Percentiles rank a stretch among this genome's conserved stretches.
Evolutionary conservation across 2,888 invertebrate genomes (phyloP).

Genomic region (Phalangium opilio): DNA sequence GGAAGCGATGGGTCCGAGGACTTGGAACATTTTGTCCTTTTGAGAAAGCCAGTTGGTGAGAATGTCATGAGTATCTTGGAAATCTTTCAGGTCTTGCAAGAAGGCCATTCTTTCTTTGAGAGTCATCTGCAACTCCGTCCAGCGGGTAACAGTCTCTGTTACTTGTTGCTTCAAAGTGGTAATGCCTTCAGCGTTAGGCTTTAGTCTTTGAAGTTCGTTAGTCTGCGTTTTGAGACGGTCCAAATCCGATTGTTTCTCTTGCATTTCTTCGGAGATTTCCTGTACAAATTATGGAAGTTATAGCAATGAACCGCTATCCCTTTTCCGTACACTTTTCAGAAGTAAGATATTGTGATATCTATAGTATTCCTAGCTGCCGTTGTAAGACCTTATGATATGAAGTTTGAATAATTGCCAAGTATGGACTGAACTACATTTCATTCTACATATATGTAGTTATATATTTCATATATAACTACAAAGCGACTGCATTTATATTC

Average conservation of each 20-base stretch:
- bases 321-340: too few species aligned
- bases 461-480: too few species aligned
- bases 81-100: constrained; percentile 75
- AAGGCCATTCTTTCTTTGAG: constrained; percentile 53
- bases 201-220: constrained; percentile 67
- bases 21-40: constrained; percentile 90
- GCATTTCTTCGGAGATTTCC: constrained; percentile 69
- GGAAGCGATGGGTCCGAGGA: constrained; percentile 85
- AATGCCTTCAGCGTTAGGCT: constrained; percentile 66
- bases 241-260: constrained; percentile 74
- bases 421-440: too few species aligned
- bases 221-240: constrained; percentile 80
- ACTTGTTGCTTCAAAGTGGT: constrained; percentile 68
- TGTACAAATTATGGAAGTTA: too few species aligned
- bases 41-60: constrained; percentile 72
- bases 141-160: constrained; percentile 48
- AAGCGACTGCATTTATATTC: too few species aligned
- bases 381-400: too few species aligned
- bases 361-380: too few species aligned
- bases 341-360: too few species aligned
- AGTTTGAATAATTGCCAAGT: too few species aligned
- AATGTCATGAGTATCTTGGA: constrained; percentile 65
- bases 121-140: constrained; percentile 69
- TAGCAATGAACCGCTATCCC: too few species aligned
- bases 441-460: too few species aligned